These are phyloP conservation scores for Macquaria australasica DNA, from an alignment of 2,113 vertebrate species.

Conservation along the genomic window DNA sequence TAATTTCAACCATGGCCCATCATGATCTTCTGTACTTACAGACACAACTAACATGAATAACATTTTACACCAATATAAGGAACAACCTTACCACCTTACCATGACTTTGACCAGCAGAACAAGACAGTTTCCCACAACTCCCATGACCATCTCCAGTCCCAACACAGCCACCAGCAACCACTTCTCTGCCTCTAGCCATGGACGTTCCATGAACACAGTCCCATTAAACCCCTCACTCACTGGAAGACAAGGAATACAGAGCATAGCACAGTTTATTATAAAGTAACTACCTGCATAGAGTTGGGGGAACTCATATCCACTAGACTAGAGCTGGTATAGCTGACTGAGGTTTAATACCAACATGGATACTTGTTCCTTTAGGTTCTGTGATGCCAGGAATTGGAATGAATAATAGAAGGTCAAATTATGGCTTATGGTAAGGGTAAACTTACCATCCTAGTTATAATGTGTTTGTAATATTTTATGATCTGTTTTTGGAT, in stretches of 20 bases:
- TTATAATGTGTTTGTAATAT: background rate
- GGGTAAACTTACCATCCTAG: background rate
- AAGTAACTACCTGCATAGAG: no score
- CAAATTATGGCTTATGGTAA: background rate
- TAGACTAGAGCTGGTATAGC: background rate
- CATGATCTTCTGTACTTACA: background rate
- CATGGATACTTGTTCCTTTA: no score
- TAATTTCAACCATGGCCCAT: background rate
- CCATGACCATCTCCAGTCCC: constrained; percentile 76
- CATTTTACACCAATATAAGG: background rate
- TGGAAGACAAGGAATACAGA: constrained; percentile 25
- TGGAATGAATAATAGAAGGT: background rate
- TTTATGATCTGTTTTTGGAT: background rate
- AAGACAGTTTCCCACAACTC: constrained; percentile 78
- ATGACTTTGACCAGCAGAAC: constrained; percentile 79
- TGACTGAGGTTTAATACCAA: no score
- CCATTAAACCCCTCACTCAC: constrained; percentile 75
- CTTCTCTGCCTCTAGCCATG: constrained; percentile 66
- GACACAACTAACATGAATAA: background rate
- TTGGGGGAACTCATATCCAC: background rate
- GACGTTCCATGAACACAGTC: constrained; percentile 23
- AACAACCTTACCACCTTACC: constrained; percentile 57
- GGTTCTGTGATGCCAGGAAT: no score
- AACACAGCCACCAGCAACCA: constrained; percentile 76
- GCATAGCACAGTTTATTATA: background rate